phyloP scores from a whole-genome alignment of 2,113 vertebrate genomes.

The Platycercus adscitus region DNA sequence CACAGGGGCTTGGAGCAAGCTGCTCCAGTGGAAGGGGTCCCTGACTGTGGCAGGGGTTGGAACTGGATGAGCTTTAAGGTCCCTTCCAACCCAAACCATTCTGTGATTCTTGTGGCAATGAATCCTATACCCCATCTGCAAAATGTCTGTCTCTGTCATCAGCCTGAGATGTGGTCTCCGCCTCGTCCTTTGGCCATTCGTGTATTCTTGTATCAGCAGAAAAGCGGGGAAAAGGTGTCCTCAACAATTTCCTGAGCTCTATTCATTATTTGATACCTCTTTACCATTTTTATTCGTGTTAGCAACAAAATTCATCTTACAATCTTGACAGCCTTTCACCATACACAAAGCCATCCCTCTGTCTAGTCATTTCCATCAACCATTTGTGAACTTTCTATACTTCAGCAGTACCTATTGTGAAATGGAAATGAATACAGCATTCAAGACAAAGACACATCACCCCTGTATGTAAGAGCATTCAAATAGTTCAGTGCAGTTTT shows the following conservation, averaged over 20 bases:
- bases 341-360: background rate
- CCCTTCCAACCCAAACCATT: background rate
- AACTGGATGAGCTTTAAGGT: background rate
- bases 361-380: constrained; percentile 26
- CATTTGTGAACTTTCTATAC: background rate
- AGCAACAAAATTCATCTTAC: background rate
- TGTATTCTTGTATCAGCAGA: background rate
- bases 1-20: background rate
- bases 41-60: background rate
- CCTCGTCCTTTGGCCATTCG: accelerated
- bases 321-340: background rate
- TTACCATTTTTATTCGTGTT: background rate
- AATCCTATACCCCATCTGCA: background rate
- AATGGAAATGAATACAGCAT: background rate
- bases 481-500: background rate
- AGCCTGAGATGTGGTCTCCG: background rate
- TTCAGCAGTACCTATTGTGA: background rate
- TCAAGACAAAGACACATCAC: background rate
- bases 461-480: background rate
- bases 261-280: background rate
- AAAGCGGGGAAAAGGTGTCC: accelerated
- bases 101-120: background rate
- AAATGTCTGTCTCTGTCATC: background rate
- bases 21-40: background rate
- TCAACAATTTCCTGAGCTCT: background rate